Conservation (phyloP, 2,113 vertebrate genomes). For the Rhinichthys klamathensis region DNA sequence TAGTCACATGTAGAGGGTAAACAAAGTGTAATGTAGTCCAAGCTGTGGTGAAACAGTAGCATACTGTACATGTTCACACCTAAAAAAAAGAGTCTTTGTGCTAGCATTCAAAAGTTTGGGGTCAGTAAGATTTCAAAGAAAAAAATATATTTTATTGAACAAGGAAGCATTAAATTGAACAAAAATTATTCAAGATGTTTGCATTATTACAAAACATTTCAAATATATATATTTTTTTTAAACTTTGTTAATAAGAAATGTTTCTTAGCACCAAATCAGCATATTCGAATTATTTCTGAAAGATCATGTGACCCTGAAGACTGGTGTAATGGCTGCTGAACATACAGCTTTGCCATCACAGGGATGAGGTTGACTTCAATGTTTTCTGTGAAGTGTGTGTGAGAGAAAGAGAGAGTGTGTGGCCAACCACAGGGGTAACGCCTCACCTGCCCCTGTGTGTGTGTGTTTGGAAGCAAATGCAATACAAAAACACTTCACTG, state of each 20-base stretch:
- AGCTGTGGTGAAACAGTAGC: neutral
- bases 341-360: neutral
- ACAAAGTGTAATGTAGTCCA: neutral
- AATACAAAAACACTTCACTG: slow-evolving; percentile 60
- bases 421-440: slow-evolving; percentile 57
- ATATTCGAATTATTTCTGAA: neutral
- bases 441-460: slow-evolving; percentile 51
- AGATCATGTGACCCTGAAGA: neutral
- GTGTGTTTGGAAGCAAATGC: slow-evolving; percentile 47
- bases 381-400: slow-evolving; percentile 15
- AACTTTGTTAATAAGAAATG: neutral
- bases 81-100: too few relatives aligned
- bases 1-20: neutral
- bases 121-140: neutral
- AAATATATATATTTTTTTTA: too few relatives aligned
- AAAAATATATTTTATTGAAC: neutral
- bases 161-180: neutral
- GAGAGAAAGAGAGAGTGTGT: slow-evolving; percentile 27
- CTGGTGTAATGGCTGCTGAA: too few relatives aligned
- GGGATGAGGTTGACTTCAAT: slow-evolving; percentile 21
- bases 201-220: too few relatives aligned
- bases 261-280: neutral
- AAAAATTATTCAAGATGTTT: neutral
- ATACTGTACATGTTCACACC: neutral
- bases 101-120: neutral